These are phyloP conservation scores for Eptesicus fuscus DNA, from an alignment of 2,113 vertebrate genomes.

Conservation along the genomic window DNA sequence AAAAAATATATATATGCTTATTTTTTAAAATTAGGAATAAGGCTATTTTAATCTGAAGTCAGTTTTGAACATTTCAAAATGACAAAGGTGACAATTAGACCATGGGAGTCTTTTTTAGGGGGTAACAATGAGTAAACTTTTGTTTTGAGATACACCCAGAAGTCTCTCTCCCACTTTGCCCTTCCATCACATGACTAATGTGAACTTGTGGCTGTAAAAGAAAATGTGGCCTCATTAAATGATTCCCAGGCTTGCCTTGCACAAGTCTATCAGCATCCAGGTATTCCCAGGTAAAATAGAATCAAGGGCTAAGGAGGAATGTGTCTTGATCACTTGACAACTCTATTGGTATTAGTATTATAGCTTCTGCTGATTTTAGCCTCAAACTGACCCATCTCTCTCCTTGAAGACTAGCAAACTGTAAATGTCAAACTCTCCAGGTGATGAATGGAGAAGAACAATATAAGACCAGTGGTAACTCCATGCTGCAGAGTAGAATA, in stretches of 20 bases:
- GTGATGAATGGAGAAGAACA: not conserved
- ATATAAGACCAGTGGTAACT: not conserved
- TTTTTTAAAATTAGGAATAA: not conserved
- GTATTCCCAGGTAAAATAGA: not conserved
- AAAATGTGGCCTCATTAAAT: not conserved
- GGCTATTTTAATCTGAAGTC: not conserved
- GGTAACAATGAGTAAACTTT: fast-evolving
- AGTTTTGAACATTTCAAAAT: not conserved
- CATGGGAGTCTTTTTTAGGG: not conserved
- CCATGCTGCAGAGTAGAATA: not conserved
- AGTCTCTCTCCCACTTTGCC: not conserved
- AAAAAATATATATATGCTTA: not conserved
- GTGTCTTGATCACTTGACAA: not conserved
- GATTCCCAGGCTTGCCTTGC: not conserved
- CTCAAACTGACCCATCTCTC: not conserved
- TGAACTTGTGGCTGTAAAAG: not conserved
- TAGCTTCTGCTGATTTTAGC: not conserved
- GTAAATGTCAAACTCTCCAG: slow-evolving; percentile 38
- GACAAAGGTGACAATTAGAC: not conserved
- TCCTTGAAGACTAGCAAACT: not conserved
- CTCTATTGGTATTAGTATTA: not conserved
- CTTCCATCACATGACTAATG: not conserved
- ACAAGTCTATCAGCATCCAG: not conserved
- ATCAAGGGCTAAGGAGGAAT: not conserved
- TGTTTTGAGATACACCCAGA: not conserved